A percentile compares a stretch with the other conserved stretches of the same genome.
phyloP scores from a whole-genome alignment of 2,113 vertebrate species.

The Camelus dromedarius region DNA sequence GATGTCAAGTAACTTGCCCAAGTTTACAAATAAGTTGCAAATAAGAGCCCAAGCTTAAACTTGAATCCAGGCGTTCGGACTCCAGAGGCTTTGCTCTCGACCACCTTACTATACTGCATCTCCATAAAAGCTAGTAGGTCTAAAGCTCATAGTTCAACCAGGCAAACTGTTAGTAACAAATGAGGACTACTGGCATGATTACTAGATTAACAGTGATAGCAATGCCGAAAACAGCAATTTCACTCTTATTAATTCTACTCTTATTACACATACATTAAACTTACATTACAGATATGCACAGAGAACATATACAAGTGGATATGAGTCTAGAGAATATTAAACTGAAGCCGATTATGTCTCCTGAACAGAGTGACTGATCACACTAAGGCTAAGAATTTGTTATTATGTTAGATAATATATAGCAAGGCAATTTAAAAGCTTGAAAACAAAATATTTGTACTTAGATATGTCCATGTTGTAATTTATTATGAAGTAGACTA shows the following conservation, averaged over 20 bases:
- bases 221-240: neutral
- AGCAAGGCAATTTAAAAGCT: constrained; percentile 41
- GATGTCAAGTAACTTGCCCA: neutral
- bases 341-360: neutral
- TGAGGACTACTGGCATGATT: neutral
- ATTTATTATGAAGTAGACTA: constrained; percentile 33
- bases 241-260: neutral
- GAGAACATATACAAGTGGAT: neutral
- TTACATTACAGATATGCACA: neutral
- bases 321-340: constrained; percentile 5
- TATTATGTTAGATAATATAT: neutral
- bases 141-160: neutral
- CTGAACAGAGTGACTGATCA: constrained; percentile 15
- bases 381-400: constrained; percentile 2
- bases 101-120: too few species aligned
- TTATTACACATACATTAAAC: neutral
- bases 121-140: neutral
- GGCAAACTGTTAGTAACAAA: neutral
- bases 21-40: neutral
- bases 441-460: neutral
- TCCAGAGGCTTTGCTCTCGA: neutral
- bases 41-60: neutral
- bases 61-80: neutral
- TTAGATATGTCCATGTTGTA: neutral
- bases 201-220: neutral